Conservation (phyloP, 2,113 vertebrate species). For the Malurus elegans region DNA sequence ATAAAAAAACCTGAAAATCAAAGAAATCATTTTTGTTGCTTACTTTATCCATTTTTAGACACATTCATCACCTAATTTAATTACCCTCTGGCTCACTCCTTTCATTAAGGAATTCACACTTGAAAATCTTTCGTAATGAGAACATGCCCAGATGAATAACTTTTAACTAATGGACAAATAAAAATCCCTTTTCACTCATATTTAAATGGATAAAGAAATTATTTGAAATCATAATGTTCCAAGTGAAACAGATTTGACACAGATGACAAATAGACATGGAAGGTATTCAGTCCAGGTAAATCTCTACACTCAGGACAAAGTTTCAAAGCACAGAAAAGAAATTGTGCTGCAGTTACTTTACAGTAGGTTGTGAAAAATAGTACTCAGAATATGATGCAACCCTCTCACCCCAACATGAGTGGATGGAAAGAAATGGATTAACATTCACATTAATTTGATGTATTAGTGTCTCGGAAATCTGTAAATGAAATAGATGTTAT, state of each 20-base stretch:
- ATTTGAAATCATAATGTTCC: not conserved
- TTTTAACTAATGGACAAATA: not conserved
- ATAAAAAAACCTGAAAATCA: not conserved
- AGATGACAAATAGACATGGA: not conserved
- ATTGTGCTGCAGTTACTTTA: not conserved
- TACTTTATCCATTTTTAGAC: not conserved
- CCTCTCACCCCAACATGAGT: not conserved
- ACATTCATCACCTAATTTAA: not conserved
- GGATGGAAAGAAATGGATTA: not conserved
- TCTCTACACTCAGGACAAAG: not conserved
- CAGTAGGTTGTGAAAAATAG: not conserved
- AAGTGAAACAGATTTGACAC: not conserved
- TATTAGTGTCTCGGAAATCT: accelerated
- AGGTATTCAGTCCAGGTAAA: not conserved
- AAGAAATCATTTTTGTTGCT: not conserved
- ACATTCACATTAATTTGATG: not conserved
- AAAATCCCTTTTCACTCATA: not conserved
- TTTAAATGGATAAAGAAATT: not conserved
- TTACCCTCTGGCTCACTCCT: not conserved
- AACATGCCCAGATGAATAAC: not conserved
- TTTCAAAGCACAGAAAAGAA: not conserved
- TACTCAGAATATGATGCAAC: not conserved
- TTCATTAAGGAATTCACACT: not conserved
- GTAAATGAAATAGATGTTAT: not conserved
- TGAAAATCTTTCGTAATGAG: not conserved